Base-by-base conservation (phyloP, 37 sponge, comb jelly and placozoan species). In the Cliona cf. orientalis region DNA sequence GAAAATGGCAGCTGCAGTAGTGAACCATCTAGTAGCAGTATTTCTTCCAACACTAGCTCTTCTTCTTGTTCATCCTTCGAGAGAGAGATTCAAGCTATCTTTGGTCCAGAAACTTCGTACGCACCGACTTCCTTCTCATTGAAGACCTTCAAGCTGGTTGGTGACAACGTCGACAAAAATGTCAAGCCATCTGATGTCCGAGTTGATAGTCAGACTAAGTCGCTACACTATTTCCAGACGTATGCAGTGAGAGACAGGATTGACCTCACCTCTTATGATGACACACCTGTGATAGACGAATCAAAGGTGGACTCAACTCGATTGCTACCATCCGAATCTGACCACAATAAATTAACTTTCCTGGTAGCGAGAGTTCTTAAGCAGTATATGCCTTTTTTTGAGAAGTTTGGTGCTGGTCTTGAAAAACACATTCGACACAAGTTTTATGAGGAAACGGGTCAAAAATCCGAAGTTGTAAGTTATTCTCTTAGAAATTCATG, bases 351-450 rank as follows among this genome's bases (percentile, higher is more conserved):
- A 26, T 28, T 78, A n/a, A 14, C 35, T 2, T n/a, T 78, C 29
- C 43, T 62, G 17, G 63, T 78, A n/a, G 65, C 66, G 19, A 42
- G 79, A 39, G 44, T 38, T n/a, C 66, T 78, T 1, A 37, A 34
- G 38, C 61, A 63, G 46, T 43, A 78, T 32, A 42, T 78, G 34
- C 64, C 64, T 28, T 78, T 78, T 78, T 78, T 64, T n/a, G n/a
- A n/a, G n/a, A 62, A 78, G 46, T 62, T 62, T 23, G 26, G 63
- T 7, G 26, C 26, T 25, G 63, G 21, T 25, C 26, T 62, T 11
- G 63, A 62, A 6, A 23, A 23, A 25, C 63, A 62, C 23, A 11
- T 62, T 25, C 26, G 7, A 25, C 63, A 62, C 26, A 28, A 62
- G 63, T 28, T 7, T 11, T 62, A 11, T 25, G 21, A 62, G 7